A percentile compares a stretch with the other conserved stretches of the same genome.
phyloP scores from a whole-genome alignment of 2,113 vertebrate genomes.

The Rhegmatorhina hoffmannsi region DNA sequence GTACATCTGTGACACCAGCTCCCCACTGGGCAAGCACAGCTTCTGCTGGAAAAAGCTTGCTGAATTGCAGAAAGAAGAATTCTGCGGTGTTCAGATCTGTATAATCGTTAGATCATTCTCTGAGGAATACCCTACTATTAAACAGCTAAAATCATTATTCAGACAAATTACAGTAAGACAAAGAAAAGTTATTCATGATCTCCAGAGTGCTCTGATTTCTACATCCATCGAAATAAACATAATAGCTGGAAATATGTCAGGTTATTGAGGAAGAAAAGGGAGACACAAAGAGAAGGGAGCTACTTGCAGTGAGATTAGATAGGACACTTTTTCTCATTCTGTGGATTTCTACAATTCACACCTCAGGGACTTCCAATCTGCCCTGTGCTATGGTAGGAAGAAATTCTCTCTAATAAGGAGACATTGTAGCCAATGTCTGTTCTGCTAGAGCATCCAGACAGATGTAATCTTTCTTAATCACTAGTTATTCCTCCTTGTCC shows the following conservation, averaged over 20 bases:
- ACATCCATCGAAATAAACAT: not conserved
- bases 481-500: not conserved
- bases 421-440: not conserved
- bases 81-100: not conserved
- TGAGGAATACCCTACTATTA: not conserved
- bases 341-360: not conserved
- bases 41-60: not conserved
- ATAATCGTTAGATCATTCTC: not conserved
- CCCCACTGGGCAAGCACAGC: not conserved
- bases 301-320: not conserved
- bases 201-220: not conserved
- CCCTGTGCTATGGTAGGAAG: not conserved
- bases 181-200: not conserved
- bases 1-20: not conserved
- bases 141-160: not conserved
- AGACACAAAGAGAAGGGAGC: not conserved
- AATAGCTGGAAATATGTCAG: not conserved
- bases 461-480: not conserved
- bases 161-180: not conserved
- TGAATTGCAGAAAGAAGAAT: not conserved
- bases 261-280: not conserved
- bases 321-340: not conserved
- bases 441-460: not conserved
- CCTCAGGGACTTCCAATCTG: not conserved
- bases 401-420: not conserved